Base-by-base conservation (phyloP, 2,797 vertebrate species). In the Manis crassicaudata region DNA sequence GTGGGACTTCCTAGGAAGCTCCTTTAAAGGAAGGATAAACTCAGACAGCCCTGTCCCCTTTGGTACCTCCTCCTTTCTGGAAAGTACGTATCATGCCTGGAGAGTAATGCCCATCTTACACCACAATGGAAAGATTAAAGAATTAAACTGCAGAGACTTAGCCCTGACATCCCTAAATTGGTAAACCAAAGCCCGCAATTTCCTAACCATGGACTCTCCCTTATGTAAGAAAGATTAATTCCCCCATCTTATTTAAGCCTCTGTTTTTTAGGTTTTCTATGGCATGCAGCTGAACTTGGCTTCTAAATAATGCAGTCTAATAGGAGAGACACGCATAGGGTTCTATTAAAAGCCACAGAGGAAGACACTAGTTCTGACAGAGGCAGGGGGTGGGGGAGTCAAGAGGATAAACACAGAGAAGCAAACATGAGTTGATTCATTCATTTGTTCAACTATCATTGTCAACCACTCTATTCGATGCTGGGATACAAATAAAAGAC, bases 241-340 rank as follows among this genome's bases (percentile, higher is more conserved):
- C 21, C 70, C 27, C 72, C 58, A 54, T 18, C 56, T 88, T 76
- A 95, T 23, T 40, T 72, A 92, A 89, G 83, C 46, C 60, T 96
- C 73, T 92, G 50, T n/a, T 82, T 86, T 83, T 73, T 46, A 16
- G 17, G 63, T 75, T 88, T 96, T 65, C 58, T 91, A 68, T 73
- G 73, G 88, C 82, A 91, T 65, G 62, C 29, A 72, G 35, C 85
- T 91, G 29, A 97, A 79, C 68, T 82, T 84, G 62, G 84, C 73
- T 92, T 92, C 90, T 88, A 90, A 95, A 72, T 90, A 80, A 94
- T 46, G 4, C 40, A 92, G 94, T 67, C 43, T 88, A 95, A 79
- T 16, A 90, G 80, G 65, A 91, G 32, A 85, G 9, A 92, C 17
- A 70, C 35, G 82, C 29, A 90, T 88, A 50, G 90, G 14, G 35